phyloP scores from a whole-genome alignment of 2,113 vertebrate genomes.

The Meles meles region DNA sequence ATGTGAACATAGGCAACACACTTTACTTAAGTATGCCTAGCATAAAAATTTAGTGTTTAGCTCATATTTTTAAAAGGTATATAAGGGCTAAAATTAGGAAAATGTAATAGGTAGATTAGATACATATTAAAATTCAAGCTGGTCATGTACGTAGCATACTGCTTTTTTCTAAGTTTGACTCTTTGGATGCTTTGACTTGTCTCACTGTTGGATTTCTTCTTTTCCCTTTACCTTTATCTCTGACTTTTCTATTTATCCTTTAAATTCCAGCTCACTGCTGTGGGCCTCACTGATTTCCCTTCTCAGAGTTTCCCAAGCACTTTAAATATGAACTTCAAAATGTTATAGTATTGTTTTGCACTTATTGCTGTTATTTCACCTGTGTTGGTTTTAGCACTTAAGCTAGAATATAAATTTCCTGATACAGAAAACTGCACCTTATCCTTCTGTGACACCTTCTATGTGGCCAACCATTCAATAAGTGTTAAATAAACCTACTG shows the following conservation, averaged over 20 bases:
- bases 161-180: not conserved
- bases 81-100: not conserved
- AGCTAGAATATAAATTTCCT: constrained; percentile 19
- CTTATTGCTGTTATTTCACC: constrained; percentile 29
- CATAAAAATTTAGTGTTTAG: not conserved
- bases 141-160: not conserved
- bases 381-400: constrained; percentile 34
- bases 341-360: not conserved
- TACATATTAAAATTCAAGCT: not conserved
- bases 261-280: not conserved
- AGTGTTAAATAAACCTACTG: constrained; percentile 6
- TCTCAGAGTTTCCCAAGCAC: not conserved
- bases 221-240: not conserved
- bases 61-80: not conserved
- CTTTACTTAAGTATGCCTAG: not conserved
- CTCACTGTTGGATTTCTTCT: not conserved
- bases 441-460: not conserved
- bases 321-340: not conserved
- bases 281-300: not conserved
- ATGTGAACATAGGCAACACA: not conserved
- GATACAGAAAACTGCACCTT: not conserved
- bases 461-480: not conserved
- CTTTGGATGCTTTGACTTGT: not conserved
- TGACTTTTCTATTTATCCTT: not conserved
- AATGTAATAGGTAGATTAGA: not conserved